Percentiles rank a stretch among this genome's conserved stretches.
These are phyloP conservation scores for Buceros bicornis DNA, from an alignment of 2,797 vertebrate genomes.

Conservation along the genomic window DNA sequence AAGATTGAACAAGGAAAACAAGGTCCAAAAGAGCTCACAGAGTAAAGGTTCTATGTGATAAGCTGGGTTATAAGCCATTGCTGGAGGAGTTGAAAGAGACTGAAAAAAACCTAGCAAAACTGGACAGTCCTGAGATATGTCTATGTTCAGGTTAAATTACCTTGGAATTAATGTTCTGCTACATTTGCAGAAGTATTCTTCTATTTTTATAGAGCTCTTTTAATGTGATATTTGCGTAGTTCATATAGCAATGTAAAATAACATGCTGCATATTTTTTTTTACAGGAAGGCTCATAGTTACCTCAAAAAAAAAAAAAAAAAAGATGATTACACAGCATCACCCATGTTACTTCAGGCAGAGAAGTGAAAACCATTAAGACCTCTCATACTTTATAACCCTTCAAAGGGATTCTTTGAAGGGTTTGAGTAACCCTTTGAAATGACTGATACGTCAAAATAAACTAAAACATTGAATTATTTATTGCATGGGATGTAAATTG, in stretches of 20 bases:
- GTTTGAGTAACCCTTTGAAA: background rate
- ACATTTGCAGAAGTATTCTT: background rate
- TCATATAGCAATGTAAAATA: background rate
- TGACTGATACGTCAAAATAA: background rate
- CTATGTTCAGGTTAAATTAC: background rate
- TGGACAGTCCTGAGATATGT: background rate
- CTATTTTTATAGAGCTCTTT: background rate
- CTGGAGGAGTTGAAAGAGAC: background rate
- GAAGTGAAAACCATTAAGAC: background rate
- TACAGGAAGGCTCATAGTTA: background rate
- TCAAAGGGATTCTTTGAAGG: background rate
- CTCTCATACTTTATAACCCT: background rate
- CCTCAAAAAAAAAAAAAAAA: background rate
- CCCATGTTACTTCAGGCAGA: background rate
- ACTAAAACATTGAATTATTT: background rate
- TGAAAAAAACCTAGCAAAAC: background rate
- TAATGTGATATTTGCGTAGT: background rate
- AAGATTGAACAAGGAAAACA: background rate
- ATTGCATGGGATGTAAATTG: background rate
- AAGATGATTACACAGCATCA: fast-evolving
- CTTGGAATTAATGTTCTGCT: background rate
- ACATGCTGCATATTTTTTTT: background rate
- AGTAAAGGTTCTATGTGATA: background rate
- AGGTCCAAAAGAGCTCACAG: background rate
- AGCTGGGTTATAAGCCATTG: background rate